These are phyloP conservation scores for Pristis pectinata DNA, from an alignment of 2,797 vertebrate genomes.

Conservation along the genomic window DNA sequence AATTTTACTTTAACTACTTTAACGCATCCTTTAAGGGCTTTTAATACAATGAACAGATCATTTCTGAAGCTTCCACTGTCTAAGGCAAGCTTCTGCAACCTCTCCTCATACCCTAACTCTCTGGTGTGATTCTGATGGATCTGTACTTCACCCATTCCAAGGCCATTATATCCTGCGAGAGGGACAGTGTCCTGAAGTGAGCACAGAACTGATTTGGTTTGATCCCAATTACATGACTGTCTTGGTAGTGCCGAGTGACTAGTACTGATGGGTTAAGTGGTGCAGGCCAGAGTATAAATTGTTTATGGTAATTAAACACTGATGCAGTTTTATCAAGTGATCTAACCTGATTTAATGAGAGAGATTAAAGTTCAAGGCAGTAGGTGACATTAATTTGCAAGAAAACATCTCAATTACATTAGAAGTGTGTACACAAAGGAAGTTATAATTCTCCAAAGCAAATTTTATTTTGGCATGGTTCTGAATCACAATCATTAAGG, in stretches of 20 bases:
- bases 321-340: slow-evolving; percentile 25
- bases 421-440: background rate
- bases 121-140: too few species aligned
- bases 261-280: slow-evolving; percentile 11
- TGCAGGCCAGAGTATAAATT: background rate
- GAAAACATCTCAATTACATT: background rate
- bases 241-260: background rate
- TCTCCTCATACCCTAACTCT: background rate
- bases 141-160: background rate
- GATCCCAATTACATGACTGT: background rate
- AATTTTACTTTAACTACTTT: background rate
- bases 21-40: background rate
- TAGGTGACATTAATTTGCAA: background rate
- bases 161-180: background rate
- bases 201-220: background rate
- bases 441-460: background rate
- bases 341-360: slow-evolving; percentile 24
- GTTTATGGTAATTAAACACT: slow-evolving; percentile 19
- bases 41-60: background rate
- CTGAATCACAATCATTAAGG: background rate
- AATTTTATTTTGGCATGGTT: background rate
- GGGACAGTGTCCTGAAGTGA: background rate
- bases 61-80: background rate
- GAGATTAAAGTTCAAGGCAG: background rate
- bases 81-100: background rate